These are phyloP conservation scores for Gavia stellata DNA, from an alignment of 2,113 vertebrate species.

Conservation along the genomic window DNA sequence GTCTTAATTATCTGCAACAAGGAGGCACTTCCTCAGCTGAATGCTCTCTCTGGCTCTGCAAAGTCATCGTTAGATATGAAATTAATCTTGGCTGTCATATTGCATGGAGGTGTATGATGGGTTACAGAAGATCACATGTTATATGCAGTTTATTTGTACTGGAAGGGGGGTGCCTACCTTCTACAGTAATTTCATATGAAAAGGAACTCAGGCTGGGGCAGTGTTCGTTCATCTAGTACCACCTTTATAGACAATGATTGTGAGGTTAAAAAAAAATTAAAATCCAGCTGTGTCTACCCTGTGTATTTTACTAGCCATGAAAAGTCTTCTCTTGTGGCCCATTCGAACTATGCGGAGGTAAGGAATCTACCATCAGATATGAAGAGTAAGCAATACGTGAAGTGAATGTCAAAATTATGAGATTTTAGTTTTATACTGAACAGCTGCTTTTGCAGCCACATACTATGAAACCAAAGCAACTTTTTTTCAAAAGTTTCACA, in stretches of 20 bases:
- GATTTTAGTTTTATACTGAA: neutral
- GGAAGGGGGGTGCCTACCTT: neutral
- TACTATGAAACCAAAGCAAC: neutral
- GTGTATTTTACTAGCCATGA: neutral
- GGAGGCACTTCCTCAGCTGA: neutral
- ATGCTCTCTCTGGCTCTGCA: neutral
- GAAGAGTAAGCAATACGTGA: neutral
- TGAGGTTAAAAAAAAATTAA: neutral
- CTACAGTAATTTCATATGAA: neutral
- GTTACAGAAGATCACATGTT: neutral
- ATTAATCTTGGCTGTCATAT: neutral
- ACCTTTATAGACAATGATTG: neutral
- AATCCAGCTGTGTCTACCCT: neutral
- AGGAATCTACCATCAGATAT: neutral
- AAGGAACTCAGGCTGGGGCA: neutral
- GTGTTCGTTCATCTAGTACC: neutral
- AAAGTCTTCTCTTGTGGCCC: neutral
- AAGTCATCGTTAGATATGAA: neutral
- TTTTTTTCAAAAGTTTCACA: neutral
- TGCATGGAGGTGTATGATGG: fast-evolving
- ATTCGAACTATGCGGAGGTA: neutral
- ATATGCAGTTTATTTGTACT: neutral
- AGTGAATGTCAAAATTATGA: neutral
- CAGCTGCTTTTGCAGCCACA: neutral
- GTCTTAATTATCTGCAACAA: neutral